A percentile compares a stretch with the other conserved stretches of the same genome.
Conservation (phyloP, 2,113 vertebrate species). For the Pantherophis guttatus region DNA sequence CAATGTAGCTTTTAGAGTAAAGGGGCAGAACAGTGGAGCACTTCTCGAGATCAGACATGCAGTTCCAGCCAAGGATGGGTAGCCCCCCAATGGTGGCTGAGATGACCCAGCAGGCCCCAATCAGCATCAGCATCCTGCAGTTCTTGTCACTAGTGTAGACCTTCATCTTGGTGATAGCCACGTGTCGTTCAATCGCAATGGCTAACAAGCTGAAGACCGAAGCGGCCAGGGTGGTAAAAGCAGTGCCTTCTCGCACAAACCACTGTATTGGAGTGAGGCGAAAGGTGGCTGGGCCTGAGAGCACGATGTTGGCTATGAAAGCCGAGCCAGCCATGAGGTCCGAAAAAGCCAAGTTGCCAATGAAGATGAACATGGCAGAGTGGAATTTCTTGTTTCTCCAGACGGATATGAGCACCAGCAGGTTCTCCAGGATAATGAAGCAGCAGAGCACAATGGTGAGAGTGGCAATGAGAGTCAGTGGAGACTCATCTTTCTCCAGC, state of each 20-base stretch:
- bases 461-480: constrained; percentile 58
- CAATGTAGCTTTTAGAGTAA: constrained; percentile 88
- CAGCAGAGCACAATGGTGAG: constrained; percentile 82
- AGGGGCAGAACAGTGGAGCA: constrained; percentile 92
- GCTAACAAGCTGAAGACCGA: constrained; percentile 93
- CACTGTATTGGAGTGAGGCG: constrained; percentile 82
- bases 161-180: constrained; percentile 90
- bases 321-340: constrained; percentile 88
- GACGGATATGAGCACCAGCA: constrained; percentile 86
- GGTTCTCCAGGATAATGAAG: constrained; percentile 89
- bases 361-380: constrained; percentile 95
- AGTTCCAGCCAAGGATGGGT: constrained; percentile 97
- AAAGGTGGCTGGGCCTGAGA: constrained; percentile 83
- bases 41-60: constrained; percentile 74
- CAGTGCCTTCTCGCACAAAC: constrained; percentile 92
- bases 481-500: neutral
- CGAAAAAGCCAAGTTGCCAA: constrained; percentile 91
- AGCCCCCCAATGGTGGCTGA: constrained; percentile 84
- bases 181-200: constrained; percentile 92
- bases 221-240: constrained; percentile 88
- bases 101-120: constrained; percentile 89
- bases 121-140: constrained; percentile 91
- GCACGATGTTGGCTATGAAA: constrained; percentile 86
- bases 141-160: constrained; percentile 84
- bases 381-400: constrained; percentile 93